Conservation (phyloP, 1,140 invertebrate species). For the Chelonus insularis region DNA sequence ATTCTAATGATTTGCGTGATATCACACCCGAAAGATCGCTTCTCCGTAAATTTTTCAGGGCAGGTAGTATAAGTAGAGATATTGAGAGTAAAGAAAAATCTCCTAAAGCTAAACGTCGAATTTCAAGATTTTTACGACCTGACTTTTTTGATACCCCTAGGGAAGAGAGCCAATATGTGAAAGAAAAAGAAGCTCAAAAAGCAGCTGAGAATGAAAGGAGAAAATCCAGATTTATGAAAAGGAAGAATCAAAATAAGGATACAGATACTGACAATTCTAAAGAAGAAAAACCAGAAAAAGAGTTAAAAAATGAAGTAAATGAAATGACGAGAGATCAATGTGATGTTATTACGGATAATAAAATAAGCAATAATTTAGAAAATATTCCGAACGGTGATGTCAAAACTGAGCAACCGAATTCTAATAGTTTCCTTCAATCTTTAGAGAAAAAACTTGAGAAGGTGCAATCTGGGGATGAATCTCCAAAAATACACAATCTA, state of each 20-base stretch:
- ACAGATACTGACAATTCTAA: conserved; percentile 2
- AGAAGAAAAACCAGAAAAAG: conserved; percentile 41
- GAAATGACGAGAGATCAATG: conserved; percentile 37
- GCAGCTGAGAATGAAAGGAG: conserved; percentile 55
- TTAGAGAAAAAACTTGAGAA: conserved; percentile 58
- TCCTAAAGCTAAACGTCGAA: conserved; percentile 59
- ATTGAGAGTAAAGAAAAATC: conserved; percentile 52
- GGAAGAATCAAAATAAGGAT: conserved; percentile 36
- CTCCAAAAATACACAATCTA: conserved; percentile 10
- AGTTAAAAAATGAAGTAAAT: conserved; percentile 52
- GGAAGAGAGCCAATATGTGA: conserved; percentile 70
- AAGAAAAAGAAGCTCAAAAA: conserved; percentile 67
- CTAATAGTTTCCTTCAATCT: conserved; percentile 51
- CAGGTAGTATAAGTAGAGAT: conserved; percentile 46
- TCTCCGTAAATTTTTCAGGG: conserved; percentile 62
- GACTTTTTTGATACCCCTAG: conserved; percentile 77
- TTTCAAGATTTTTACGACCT: conserved; percentile 74
- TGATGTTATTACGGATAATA: conserved; percentile 23
- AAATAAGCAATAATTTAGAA: conserved; percentile 32
- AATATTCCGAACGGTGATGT: not conserved
- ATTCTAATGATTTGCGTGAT: conserved; percentile 15
- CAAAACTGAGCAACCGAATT: conserved; percentile 30
- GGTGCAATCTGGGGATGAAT: conserved; percentile 47
- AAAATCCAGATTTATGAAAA: conserved; percentile 51
- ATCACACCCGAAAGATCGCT: conserved; percentile 60